Evolutionary conservation across 1,140 invertebrate species (phyloP), one percentile per base, ranked within the genome.

Genomic region (Euglossa dilemma): DNA sequence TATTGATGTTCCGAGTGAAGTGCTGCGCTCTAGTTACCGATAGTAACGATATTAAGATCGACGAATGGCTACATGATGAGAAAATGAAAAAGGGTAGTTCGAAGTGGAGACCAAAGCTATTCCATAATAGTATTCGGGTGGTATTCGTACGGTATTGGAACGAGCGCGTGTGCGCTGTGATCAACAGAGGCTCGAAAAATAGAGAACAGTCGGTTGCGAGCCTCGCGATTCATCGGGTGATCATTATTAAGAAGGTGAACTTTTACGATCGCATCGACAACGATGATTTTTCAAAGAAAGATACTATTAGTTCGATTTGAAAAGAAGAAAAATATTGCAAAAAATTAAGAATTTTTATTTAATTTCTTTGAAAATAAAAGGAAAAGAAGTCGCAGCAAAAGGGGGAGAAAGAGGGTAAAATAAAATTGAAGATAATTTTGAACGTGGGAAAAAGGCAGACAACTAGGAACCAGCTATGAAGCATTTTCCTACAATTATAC

Each of bases 201-300:
- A 63, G 61, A 81, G 72, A 43, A 61, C 79, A 81, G 79, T 75
- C 61, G 6, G 52, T 66, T 20, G 45, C 50, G 61, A 81, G 61
- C 50, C 47, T 54, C 47, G 20, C n/a, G 25, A 56, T 71, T 61
- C 57, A 36, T 45, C 45, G 57, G 54, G 56, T 45, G 67, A 72
- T 72, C 20, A 69, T 6, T 7, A 47, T 8, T 12, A 1, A 45
- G 47, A 16, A 47, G n/a, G 45, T 25, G 66, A 25, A 23, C 11
- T 43, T 43, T 56, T 4, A 36, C 47, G 12, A 52, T 23, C n/a
- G 57, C 45, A 43, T 14, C n/a, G n/a, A 59, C 16, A 28, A 74
- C 43, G 9, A 47, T 74, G 36, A 56, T 45, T 25, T 25, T 47
- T 28, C n/a, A 54, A 23, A 56, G 5, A 14, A 36, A 36, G 4